Evolutionary conservation across 2,888 invertebrate genomes (phyloP), one percentile per base, ranked within the genome.

Genomic region (Agrotis exclamationis): DNA sequence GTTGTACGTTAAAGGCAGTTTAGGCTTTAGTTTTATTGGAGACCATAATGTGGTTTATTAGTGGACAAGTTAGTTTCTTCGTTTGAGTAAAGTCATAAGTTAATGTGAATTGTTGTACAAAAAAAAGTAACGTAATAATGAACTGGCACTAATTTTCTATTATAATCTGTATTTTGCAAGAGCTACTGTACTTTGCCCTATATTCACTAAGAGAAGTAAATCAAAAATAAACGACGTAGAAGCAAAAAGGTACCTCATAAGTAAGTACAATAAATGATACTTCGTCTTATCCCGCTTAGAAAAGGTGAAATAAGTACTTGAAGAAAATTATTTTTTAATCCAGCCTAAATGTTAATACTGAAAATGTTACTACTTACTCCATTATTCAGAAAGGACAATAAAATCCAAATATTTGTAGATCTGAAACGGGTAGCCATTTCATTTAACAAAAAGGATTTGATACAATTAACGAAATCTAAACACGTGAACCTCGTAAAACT

Each of bases 51-150:
- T 20, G 39, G 58, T 54, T 6, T 59, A 24, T 50, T 20, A 24
- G 28, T 39, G 9, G 39, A 3, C 13, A 24, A 58, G 22, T 65
- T 57, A 6, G 24, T 45, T 72, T 64, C 74, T 51, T 13, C 47
- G 39, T 69, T 22, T 22, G 22, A n/a, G 7, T 69, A 1, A 45
- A 57, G 47, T 69, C 39, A 28, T 13, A 33, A 33, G 45, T 14
- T 7, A 18, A 18, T 16, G 18, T 28, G 28, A 18, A 14, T 20
- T 20, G 7, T 33, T 33, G 7, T 33, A 7, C 33, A n/a, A 33
- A 33, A 33, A 28, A 33, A 33, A 33, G 28, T 28, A 33, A 33
- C 33, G 18, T 16, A 9, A 28, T 66, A n/a, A 68, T 3, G 1
- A 1, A 14, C 6, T 1, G 13, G 9, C 11, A 20, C 13, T 14